A percentile compares a stretch with the other conserved stretches of the same genome.
phyloP scores from a whole-genome alignment of 2,113 vertebrate species.

The Nematolebias whitei region DNA sequence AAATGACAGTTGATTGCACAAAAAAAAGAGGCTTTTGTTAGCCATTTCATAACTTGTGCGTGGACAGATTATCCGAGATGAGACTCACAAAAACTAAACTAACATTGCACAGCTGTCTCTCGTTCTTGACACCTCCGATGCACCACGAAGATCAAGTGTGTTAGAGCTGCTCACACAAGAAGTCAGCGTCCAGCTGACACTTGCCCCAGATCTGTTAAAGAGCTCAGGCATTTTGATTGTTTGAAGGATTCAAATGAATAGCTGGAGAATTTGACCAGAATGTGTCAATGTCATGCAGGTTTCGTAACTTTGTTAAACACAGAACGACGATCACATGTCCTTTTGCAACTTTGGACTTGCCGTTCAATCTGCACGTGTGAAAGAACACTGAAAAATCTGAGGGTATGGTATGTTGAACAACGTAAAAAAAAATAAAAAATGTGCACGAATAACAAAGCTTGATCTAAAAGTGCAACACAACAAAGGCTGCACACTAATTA shows the following conservation, averaged over 20 bases:
- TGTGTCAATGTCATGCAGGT: neutral
- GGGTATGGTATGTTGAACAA: neutral
- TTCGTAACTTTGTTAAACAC: conserved; percentile 6
- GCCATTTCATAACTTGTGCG: conserved; percentile 52
- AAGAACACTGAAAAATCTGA: neutral
- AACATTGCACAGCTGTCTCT: conserved; percentile 37
- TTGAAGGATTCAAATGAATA: neutral
- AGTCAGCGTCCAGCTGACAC: neutral
- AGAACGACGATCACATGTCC: neutral
- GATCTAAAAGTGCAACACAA: neutral
- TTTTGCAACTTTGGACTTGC: neutral
- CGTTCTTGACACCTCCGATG: conserved; percentile 36
- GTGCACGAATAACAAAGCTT: neutral
- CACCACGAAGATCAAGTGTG: neutral
- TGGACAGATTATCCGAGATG: conserved; percentile 37
- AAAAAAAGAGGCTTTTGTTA: conserved; percentile 54
- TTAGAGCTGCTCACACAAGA: conserved; percentile 11
- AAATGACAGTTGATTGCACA: conserved; percentile 46
- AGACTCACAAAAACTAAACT: conserved; percentile 42
- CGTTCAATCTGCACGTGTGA: too few species aligned
- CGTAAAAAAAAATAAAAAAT: neutral
- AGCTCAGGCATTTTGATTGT: neutral
- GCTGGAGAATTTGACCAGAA: neutral
- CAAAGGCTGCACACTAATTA: neutral
- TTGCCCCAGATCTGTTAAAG: conserved; percentile 9